These are phyloP conservation scores for Vannuccia rotundouncinata DNA, from an alignment of 2,888 invertebrate species.

Conservation along the genomic window DNA sequence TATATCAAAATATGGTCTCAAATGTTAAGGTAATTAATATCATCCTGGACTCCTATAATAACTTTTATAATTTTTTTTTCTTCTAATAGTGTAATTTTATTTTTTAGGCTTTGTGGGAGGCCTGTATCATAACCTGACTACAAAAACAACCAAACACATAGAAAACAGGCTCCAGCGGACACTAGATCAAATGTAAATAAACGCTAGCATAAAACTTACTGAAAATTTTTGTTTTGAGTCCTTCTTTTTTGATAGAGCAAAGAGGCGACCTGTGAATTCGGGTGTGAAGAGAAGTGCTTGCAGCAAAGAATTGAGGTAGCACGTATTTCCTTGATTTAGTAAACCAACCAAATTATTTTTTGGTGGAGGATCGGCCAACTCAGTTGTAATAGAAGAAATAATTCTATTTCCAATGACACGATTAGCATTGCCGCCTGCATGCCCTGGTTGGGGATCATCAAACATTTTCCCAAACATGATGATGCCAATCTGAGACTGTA, in stretches of 20 bases:
- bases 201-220: neutral
- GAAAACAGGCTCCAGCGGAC: no score
- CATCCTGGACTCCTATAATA: no score
- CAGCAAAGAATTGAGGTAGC: constrained; percentile 56
- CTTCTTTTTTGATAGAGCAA: neutral
- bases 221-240: neutral
- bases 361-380: neutral
- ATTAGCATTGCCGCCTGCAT: neutral
- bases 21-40: no score
- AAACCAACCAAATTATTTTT: constrained; percentile 48
- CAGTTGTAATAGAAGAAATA: neutral
- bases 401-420: neutral
- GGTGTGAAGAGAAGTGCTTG: constrained; percentile 43
- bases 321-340: constrained; percentile 56
- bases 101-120: no score
- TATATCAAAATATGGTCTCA: no score
- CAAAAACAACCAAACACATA: no score
- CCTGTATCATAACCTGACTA: no score
- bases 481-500: no score
- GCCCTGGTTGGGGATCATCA: neutral
- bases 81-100: no score
- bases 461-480: constrained; percentile 4
- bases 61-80: no score
- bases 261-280: constrained; percentile 22
- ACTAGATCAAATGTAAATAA: no score